Base-by-base conservation (phyloP, 37 sponge, comb jelly and placozoan species). In the Crambe crambe region DNA sequence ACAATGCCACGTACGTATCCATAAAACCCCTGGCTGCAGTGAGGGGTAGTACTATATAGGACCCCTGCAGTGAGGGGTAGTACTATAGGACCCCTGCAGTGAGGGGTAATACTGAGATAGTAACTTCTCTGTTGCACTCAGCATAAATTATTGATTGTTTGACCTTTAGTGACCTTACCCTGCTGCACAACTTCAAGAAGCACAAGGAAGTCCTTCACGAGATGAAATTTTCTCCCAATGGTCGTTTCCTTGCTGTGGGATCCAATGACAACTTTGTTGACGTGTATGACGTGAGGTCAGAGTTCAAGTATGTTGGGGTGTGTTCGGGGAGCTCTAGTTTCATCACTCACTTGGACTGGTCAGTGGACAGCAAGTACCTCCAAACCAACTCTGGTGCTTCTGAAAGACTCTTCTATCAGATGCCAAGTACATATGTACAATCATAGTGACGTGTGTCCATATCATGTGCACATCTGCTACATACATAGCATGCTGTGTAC, bases 321-420 rank as follows among this genome's bases (percentile, higher is more conserved):
- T 98, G 97, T 80, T 68, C 67, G 31, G 96, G 94, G 0, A 84
- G 86, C 83, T 92, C 96, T 41, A 91, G 92, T 78, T 98, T 95
- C 82, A 98, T 98, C 60, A 90, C 99, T 29, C 99, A 98, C 68
- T 74, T 98, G 42, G 99, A 98, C 76, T 98, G 95, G 94, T 93
- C 94, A 31, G 79, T 70, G 26, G 99, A 98, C 69, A 73, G 90
- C 39, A 70, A 83, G 26, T 84, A 89, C 74, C 80, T 98, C 36
- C 91, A 90, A 62, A 86, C 89, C n/a, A 98, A 98, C 84, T 93
- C 96, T 0, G 99, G 99, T 39, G 96, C 92, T 10, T 85, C 82
- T 18, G 96, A 98, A 81, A 83, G 92, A 58, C 91, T 95, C 72
- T 85, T 84, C 59, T 93, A 89, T 83, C 76, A 86, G 34, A 85